phyloP scores from a whole-genome alignment of 2,797 vertebrate species.

The Heteromormyrus szaboi region DNA sequence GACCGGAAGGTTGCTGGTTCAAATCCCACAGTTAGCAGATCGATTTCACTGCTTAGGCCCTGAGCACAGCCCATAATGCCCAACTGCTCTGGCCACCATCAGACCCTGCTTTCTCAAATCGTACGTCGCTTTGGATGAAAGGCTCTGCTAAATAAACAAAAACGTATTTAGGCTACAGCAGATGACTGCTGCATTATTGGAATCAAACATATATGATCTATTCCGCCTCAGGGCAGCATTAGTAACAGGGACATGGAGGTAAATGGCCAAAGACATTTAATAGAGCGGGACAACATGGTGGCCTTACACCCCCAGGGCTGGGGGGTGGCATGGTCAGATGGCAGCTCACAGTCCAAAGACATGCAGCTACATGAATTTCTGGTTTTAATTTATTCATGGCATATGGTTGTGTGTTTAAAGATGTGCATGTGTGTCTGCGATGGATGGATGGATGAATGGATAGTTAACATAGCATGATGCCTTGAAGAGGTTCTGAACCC shows the following conservation, averaged over 20 bases:
- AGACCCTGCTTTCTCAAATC: background rate
- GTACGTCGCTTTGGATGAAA: background rate
- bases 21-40: background rate
- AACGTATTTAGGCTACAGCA: background rate
- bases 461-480: background rate
- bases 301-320: background rate
- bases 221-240: background rate
- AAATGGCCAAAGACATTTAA: background rate
- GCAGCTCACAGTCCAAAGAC: background rate
- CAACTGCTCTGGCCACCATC: background rate
- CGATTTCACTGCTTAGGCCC: background rate
- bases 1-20: background rate
- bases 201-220: background rate
- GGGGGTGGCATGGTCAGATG: background rate
- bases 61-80: background rate
- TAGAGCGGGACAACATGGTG: background rate
- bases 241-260: background rate
- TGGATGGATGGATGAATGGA: background rate
- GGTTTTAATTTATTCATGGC: background rate
- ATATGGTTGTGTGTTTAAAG: background rate
- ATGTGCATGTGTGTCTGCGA: background rate
- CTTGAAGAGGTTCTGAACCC: too few relatives aligned
- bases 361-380: background rate
- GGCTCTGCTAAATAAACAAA: background rate
- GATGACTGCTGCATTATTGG: background rate